These are phyloP conservation scores for Platichthys flesus DNA, from an alignment of 2,113 vertebrate genomes.

Conservation along the genomic window DNA sequence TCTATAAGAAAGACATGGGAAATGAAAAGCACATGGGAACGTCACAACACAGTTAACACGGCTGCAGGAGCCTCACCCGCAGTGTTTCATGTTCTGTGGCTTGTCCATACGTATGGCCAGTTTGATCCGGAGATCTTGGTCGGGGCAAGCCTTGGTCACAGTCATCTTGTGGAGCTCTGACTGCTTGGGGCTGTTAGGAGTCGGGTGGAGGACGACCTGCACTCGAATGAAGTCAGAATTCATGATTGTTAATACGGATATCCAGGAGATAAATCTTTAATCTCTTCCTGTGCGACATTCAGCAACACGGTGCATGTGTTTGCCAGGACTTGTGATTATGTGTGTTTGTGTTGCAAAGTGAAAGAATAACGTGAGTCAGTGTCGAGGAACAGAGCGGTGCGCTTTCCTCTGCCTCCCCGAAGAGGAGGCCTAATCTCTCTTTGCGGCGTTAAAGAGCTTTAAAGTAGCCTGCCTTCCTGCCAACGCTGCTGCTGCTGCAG, in stretches of 20 bases:
- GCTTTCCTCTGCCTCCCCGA: slow-evolving; percentile 57
- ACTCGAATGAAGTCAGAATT: slow-evolving; percentile 23
- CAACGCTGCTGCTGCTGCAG: slow-evolving; percentile 59
- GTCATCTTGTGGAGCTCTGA: slow-evolving; percentile 99
- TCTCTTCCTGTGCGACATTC: slow-evolving; percentile 48
- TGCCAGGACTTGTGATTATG: slow-evolving; percentile 33
- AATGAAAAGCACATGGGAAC: slow-evolving; percentile 32
- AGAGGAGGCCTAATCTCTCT: slow-evolving; percentile 73
- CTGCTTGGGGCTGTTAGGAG: slow-evolving; percentile 97
- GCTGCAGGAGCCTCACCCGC: slow-evolving; percentile 86
- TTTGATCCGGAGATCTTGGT: slow-evolving; percentile 98
- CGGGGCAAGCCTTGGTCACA: slow-evolving; percentile 96
- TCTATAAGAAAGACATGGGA: slow-evolving; percentile 47
- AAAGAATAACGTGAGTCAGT: slow-evolving; percentile 56
- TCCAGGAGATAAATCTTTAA: slow-evolving; percentile 30
- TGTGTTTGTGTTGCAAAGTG: slow-evolving; percentile 19
- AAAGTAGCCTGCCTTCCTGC: slow-evolving; percentile 69
- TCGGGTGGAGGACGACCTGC: slow-evolving; percentile 96
- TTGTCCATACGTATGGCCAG: slow-evolving; percentile 99
- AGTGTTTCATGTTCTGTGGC: slow-evolving; percentile 99
- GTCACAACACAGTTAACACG: not conserved
- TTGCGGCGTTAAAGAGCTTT: slow-evolving; percentile 79
- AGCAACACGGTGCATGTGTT: slow-evolving; percentile 40
- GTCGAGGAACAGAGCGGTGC: slow-evolving; percentile 20
- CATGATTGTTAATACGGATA: not conserved